A percentile compares a stretch with the other conserved stretches of the same genome.
Evolutionary conservation across 2,113 vertebrate species (phyloP).

Genomic region (Xiphophorus maculatus): DNA sequence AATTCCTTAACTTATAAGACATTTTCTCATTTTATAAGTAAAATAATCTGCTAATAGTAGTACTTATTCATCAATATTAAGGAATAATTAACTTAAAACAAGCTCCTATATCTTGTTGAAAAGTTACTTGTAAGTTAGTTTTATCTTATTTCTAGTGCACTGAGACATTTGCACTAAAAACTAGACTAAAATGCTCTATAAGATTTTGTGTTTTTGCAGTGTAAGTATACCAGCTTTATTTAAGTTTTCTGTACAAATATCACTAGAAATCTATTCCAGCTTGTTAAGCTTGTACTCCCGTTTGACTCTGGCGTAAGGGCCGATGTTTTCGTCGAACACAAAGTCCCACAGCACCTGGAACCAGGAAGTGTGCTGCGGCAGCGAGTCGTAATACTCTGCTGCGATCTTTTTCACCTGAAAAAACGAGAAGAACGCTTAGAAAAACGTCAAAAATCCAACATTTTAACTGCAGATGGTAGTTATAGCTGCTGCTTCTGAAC

Average conservation of each 20-base stretch:
- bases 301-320: conserved; percentile 92
- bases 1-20: no score
- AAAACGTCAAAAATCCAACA: neutral
- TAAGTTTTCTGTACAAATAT: conserved; percentile 11
- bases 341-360: conserved; percentile 93
- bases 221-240: neutral
- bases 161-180: no score
- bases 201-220: no score
- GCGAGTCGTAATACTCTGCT: conserved; percentile 91
- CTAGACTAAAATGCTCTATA: no score
- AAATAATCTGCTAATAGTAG: no score
- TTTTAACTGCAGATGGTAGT: neutral
- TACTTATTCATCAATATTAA: no score
- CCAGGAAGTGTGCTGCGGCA: conserved; percentile 96
- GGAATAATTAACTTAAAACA: no score
- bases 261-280: conserved; percentile 49
- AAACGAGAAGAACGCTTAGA: conserved; percentile 14
- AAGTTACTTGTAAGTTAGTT: no score
- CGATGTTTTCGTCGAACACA: conserved; percentile 90
- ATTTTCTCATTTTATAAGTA: no score
- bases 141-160: no score
- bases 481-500: no score
- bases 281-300: conserved; percentile 85
- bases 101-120: no score
- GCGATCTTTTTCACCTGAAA: conserved; percentile 94